These are phyloP conservation scores for Spizaetus ornatus DNA, from an alignment of 2,113 vertebrate genomes.

Conservation along the genomic window DNA sequence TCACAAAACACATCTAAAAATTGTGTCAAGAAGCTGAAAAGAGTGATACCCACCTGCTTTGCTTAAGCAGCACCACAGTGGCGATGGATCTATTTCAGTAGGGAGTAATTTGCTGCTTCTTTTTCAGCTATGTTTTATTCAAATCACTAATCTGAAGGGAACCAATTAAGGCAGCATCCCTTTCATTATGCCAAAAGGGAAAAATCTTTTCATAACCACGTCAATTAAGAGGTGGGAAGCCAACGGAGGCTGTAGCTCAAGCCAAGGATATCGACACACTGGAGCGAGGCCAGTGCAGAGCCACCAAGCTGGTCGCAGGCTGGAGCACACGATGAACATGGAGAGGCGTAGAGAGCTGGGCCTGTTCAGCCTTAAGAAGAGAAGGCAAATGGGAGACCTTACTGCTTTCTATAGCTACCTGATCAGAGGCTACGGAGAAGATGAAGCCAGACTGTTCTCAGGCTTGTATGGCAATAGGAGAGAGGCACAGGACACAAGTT, in stretches of 20 bases:
- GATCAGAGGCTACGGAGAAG: neutral
- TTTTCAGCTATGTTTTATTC: neutral
- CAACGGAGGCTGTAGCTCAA: neutral
- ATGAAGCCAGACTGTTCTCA: neutral
- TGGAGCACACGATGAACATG: rapidly evolving
- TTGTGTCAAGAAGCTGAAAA: neutral
- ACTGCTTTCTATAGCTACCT: neutral
- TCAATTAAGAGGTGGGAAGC: neutral
- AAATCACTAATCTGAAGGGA: slow-evolving; percentile 12
- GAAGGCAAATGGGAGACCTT: neutral
- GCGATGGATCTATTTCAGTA: neutral
- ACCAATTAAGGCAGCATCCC: slow-evolving; percentile 3
- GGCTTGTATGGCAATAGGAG: neutral
- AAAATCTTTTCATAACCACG: neutral
- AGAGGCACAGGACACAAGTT: neutral
- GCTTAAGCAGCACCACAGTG: neutral
- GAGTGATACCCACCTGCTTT: neutral
- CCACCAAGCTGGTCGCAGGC: neutral
- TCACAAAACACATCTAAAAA: neutral
- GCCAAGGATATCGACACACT: neutral
- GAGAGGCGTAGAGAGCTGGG: neutral
- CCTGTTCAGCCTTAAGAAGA: neutral
- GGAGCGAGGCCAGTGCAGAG: neutral
- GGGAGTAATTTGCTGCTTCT: neutral
- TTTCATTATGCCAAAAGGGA: neutral